Evolutionary conservation across 1,140 invertebrate species (phyloP).

Genomic region (Rhynchophorus ferrugineus): DNA sequence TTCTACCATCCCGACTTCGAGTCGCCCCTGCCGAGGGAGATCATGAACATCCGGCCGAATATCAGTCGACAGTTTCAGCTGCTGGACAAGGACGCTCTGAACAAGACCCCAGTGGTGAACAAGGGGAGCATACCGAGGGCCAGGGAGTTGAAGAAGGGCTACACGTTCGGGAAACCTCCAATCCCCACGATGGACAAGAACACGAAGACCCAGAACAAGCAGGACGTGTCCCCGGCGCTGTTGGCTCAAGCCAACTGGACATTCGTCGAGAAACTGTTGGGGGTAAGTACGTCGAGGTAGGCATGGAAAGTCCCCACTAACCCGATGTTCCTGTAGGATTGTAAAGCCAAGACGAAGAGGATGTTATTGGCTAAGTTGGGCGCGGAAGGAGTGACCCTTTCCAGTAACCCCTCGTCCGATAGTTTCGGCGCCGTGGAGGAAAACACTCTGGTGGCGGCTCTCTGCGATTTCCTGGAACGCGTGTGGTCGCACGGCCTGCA

Average conservation of each 20-base stretch:
- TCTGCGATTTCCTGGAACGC: slow-evolving; percentile 95
- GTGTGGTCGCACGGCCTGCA: slow-evolving; percentile 97
- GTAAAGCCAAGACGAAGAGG: slow-evolving; percentile 89
- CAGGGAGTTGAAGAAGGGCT: slow-evolving; percentile 33
- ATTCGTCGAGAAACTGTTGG: slow-evolving; percentile 94
- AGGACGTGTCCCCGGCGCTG: slow-evolving; percentile 67
- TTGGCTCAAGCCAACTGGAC: slow-evolving; percentile 97
- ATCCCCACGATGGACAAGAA: slow-evolving; percentile 33
- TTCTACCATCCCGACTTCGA: slow-evolving; percentile 70
- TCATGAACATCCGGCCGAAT: slow-evolving; percentile 49
- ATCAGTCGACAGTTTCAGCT: slow-evolving; percentile 64
- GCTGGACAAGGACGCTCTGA: slow-evolving; percentile 65
- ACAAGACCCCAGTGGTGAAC: slow-evolving; percentile 39
- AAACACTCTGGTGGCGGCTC: slow-evolving; percentile 92
- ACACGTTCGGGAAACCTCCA: slow-evolving; percentile 24
- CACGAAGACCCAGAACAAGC: slow-evolving; percentile 42
- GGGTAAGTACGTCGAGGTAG: slow-evolving; percentile 50
- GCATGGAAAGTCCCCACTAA: background rate
- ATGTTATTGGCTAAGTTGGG: slow-evolving; percentile 98
- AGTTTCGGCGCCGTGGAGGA: slow-evolving; percentile 76
- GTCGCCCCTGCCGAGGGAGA: slow-evolving; percentile 66
- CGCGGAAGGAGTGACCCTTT: slow-evolving; percentile 80
- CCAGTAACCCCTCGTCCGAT: slow-evolving; percentile 50
- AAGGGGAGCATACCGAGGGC: slow-evolving; percentile 40
- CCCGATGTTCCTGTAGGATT: slow-evolving; percentile 55